A percentile compares a stretch with the other conserved stretches of the same genome.
Conservation (phyloP, 2,797 vertebrate genomes). For the Melanotaenia trifasciata region DNA sequence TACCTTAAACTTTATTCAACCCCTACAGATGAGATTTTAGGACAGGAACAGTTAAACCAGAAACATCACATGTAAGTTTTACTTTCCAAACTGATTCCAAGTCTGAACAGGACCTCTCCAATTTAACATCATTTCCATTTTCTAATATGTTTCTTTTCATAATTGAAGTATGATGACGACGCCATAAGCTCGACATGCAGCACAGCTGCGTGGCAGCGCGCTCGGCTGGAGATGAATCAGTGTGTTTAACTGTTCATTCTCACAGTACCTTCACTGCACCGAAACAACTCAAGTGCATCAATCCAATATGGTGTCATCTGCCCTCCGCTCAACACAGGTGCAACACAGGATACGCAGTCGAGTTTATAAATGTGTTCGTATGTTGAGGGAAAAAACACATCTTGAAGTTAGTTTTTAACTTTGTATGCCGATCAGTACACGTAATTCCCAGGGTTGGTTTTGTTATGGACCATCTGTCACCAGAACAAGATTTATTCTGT, state of each 20-base stretch:
- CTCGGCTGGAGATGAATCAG: slow-evolving; percentile 77
- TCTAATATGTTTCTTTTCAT: slow-evolving; percentile 69
- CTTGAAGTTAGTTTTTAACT: background rate
- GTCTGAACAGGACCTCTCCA: slow-evolving; percentile 42
- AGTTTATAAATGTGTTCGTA: slow-evolving; percentile 33
- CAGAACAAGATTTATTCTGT: slow-evolving; percentile 1
- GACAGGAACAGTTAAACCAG: background rate
- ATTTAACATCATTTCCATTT: slow-evolving; percentile 69
- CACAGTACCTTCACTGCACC: slow-evolving; percentile 83
- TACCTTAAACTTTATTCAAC: background rate
- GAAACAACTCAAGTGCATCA: slow-evolving; percentile 89
- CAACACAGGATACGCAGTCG: slow-evolving; percentile 32
- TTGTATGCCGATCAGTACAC: background rate
- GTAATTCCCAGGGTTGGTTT: background rate
- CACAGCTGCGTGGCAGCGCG: slow-evolving; percentile 74
- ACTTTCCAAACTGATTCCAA: slow-evolving; percentile 1
- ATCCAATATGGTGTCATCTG: slow-evolving; percentile 94
- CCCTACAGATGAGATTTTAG: background rate
- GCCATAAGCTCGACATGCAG: slow-evolving; percentile 72
- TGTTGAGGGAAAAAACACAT: background rate
- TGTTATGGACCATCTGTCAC: slow-evolving; percentile 4
- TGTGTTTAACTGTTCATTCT: slow-evolving; percentile 83
- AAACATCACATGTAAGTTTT: background rate
- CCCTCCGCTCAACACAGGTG: slow-evolving; percentile 85
- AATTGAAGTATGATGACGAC: slow-evolving; percentile 81